These are phyloP conservation scores for Heterodera carotae DNA, from an alignment of 1,140 invertebrate species.

Conservation along the genomic window DNA sequence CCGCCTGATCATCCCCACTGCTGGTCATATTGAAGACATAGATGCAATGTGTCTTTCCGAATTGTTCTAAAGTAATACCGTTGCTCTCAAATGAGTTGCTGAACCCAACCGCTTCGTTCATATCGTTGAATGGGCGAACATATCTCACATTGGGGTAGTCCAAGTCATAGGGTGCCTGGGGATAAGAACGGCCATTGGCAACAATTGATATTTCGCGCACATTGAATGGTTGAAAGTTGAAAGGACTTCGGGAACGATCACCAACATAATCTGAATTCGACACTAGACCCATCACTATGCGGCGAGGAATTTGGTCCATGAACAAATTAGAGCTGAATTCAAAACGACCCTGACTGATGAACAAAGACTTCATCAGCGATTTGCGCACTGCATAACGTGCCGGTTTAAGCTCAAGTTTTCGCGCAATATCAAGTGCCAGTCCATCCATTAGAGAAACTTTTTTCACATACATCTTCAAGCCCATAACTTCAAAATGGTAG, in stretches of 20 bases:
- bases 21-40: no score
- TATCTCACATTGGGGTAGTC: background rate
- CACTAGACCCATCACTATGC: background rate
- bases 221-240: background rate
- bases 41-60: background rate
- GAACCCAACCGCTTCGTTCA: background rate
- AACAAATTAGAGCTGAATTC: no score
- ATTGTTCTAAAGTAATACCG: conserved; percentile 2
- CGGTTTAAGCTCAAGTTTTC: no score
- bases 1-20: no score
- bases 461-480: background rate
- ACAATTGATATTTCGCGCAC: background rate
- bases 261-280: background rate
- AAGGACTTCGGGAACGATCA: background rate
- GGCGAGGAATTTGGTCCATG: no score
- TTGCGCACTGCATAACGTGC: no score
- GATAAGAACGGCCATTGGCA: background rate
- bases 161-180: background rate
- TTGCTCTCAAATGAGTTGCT: background rate
- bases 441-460: no score
- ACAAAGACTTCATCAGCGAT: no score
- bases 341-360: no score
- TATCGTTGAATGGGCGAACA: background rate
- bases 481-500: background rate
- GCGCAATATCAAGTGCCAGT: no score